These are phyloP conservation scores for Erythrocercus mccallii DNA, from an alignment of 2,113 vertebrate species.

Conservation along the genomic window DNA sequence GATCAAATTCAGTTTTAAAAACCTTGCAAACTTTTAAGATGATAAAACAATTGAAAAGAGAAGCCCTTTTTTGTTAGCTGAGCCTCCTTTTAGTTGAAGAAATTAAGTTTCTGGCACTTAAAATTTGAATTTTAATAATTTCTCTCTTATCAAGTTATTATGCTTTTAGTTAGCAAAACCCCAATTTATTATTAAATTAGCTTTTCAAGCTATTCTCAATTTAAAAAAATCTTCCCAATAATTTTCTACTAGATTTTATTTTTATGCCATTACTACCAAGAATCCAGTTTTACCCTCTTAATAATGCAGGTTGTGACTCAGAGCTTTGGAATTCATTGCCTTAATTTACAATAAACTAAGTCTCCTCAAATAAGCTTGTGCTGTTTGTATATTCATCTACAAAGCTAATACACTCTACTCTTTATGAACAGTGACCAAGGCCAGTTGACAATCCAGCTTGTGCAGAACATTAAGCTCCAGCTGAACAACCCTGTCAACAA, in stretches of 20 bases:
- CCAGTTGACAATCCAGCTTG: neutral
- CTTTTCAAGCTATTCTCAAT: neutral
- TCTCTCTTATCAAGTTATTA: neutral
- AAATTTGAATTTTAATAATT: neutral
- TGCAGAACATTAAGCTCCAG: neutral
- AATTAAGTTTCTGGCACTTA: neutral
- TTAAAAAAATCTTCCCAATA: neutral
- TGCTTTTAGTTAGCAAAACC: neutral
- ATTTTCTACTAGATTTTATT: neutral
- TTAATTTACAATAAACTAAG: neutral
- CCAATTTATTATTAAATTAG: neutral
- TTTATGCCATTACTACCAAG: neutral
- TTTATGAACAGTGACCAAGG: neutral
- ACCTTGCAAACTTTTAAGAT: no score
- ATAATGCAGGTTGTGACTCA: neutral
- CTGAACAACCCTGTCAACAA: neutral
- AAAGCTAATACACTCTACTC: neutral
- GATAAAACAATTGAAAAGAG: neutral
- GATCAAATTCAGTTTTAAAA: neutral
- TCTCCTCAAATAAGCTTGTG: neutral
- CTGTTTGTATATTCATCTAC: neutral
- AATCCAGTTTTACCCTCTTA: neutral
- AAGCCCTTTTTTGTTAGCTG: neutral
- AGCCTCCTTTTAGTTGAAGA: neutral
- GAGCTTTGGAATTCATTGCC: neutral